A percentile compares a stretch with the other conserved stretches of the same genome.
These are phyloP conservation scores for Homarus gammarus DNA, from an alignment of 2,888 invertebrate genomes.

Conservation along the genomic window DNA sequence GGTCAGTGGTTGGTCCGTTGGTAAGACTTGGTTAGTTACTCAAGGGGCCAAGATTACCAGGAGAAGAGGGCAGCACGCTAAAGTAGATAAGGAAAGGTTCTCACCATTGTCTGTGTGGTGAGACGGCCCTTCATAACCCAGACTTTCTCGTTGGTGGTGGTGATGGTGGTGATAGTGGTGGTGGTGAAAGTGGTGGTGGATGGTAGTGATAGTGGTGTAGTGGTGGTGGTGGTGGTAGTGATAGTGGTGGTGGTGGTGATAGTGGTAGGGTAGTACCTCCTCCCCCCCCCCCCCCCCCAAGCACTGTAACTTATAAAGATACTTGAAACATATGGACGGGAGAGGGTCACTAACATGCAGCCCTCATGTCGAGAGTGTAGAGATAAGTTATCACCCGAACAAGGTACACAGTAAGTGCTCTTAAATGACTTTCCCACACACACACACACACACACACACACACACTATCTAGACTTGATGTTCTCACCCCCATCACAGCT, in stretches of 20 bases:
- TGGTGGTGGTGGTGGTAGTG: slow-evolving; percentile 1
- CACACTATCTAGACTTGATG: not conserved
- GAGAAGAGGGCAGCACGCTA: slow-evolving; percentile 1
- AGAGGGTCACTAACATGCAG: too few relatives aligned
- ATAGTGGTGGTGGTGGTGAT: not conserved
- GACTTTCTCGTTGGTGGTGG: not conserved
- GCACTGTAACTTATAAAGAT: too few relatives aligned
- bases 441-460: not conserved
- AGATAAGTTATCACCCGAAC: not conserved
- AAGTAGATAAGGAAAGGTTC: slow-evolving; percentile 22
- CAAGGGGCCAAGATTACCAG: not conserved
- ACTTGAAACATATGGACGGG: too few relatives aligned
- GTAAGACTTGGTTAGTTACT: not conserved
- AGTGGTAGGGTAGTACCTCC: not conserved
- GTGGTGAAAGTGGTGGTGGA: slow-evolving; percentile 1
- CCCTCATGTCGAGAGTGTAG: too few relatives aligned
- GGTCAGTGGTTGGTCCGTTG: not conserved
- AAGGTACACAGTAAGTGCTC: not conserved
- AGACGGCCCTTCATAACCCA: not conserved
- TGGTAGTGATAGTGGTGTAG: not conserved
- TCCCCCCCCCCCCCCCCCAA: too few relatives aligned
- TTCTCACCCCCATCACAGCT: not conserved
- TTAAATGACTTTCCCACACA: slow-evolving; percentile 1
- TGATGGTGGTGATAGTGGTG: not conserved
- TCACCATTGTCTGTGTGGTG: slow-evolving; percentile 38